Conservation (phyloP, 2,113 vertebrate species). For the Hemibagrus wyckioides region DNA sequence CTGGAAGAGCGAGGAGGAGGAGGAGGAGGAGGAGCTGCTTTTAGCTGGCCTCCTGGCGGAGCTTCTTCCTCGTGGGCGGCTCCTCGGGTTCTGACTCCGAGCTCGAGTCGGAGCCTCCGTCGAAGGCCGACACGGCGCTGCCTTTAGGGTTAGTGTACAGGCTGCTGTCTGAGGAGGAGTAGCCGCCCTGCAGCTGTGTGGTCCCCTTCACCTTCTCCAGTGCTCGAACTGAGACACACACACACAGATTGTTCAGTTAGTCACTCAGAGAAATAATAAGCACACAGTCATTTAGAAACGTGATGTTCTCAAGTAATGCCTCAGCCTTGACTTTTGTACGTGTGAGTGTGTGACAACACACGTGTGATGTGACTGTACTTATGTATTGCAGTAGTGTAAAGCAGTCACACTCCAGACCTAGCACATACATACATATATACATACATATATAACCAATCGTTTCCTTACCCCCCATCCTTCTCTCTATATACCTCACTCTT, state of each 20-base stretch:
- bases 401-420: too few relatives aligned
- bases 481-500: neutral
- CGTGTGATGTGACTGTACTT: too few relatives aligned
- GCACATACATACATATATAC: too few relatives aligned
- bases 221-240: constrained; percentile 82
- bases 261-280: neutral
- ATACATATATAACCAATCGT: neutral
- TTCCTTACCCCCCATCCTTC: neutral
- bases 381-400: too few relatives aligned
- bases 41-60: constrained; percentile 92
- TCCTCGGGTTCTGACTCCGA: constrained; percentile 92
- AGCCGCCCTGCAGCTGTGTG: constrained; percentile 89
- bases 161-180: constrained; percentile 91
- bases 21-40: neutral
- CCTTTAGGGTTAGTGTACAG: constrained; percentile 99
- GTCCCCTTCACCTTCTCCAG: constrained; percentile 97
- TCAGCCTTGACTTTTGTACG: too few relatives aligned
- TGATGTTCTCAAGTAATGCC: neutral
- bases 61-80: constrained; percentile 92
- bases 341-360: too few relatives aligned
- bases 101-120: constrained; percentile 95
- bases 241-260: neutral
- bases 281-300: neutral
- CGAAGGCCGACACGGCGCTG: constrained; percentile 96
- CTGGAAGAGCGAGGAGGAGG: constrained; percentile 17